These are phyloP conservation scores for Mesoligia furuncula DNA, from an alignment of 2,888 invertebrate genomes.

Conservation along the genomic window DNA sequence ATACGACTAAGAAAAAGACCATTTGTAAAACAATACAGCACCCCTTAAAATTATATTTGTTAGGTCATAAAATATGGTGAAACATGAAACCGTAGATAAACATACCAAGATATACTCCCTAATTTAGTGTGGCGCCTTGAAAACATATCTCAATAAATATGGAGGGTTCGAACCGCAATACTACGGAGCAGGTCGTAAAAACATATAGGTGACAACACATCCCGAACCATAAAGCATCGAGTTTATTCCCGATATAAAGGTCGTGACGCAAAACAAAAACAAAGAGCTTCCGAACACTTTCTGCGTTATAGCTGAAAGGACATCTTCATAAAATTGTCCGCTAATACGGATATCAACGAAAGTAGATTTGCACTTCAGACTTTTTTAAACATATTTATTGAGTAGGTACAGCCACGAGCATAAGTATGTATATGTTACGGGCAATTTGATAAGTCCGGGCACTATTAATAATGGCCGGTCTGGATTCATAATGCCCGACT, in stretches of 20 bases:
- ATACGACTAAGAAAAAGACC: not conserved
- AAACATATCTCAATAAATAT: conserved; percentile 75
- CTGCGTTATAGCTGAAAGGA: conserved; percentile 66
- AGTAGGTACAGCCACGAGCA: no score
- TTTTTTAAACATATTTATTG: not conserved
- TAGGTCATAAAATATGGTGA: conserved; percentile 52
- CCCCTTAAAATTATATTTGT: conserved; percentile 32
- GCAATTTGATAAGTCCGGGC: no score
- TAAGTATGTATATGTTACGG: no score
- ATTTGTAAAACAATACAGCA: conserved; percentile 30
- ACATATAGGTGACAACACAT: conserved; percentile 77
- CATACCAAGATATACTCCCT: conserved; percentile 66
- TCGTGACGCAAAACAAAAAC: conserved; percentile 69
- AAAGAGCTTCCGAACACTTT: conserved; percentile 58
- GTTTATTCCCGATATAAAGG: conserved; percentile 80
- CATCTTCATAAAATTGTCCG: conserved; percentile 73
- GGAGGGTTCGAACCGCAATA: conserved; percentile 73
- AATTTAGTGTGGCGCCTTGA: conserved; percentile 70
- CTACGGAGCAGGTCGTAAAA: conserved; percentile 75
- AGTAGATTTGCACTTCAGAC: not conserved
- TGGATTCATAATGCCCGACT: no score
- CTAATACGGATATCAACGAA: not conserved
- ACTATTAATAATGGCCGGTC: no score
- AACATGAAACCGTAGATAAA: conserved; percentile 55
- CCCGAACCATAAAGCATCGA: conserved; percentile 78